Base-by-base conservation (phyloP, 2,888 invertebrate species). In the Parnassius smintheus region DNA sequence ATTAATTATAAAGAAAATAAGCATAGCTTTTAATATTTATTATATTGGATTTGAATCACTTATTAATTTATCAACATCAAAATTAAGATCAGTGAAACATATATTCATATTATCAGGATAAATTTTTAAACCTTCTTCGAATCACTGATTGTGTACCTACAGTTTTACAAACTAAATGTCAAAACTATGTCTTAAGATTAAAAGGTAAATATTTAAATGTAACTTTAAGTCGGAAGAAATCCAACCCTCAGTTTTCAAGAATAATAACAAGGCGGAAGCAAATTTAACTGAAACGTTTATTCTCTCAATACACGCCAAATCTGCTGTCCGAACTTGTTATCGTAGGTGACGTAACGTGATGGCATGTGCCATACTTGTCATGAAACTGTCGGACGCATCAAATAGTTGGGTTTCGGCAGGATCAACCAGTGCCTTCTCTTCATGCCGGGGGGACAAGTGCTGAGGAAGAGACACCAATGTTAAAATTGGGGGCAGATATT, bases 361-460 rank as follows among this genome's bases (percentile, higher is more conserved):
- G 45, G 52, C 35, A 45, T 9, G 51, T 41, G 53, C 25, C 25
- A 44, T 9, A n/a, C 18, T 65, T 48, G 67, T 73, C 68, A 69
- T 62, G 62, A 49, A 22, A 63, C 35, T 58, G 56, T 66, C 64
- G 35, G 46, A 63, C 59, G 54, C 66, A 57, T 45, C 59, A 63
- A 53, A 51, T 52, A 50, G 53, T 54, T 59, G 67, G 63, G 57
- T 44, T 61, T 66, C 66, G 67, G 56, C 67, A 67, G 65, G 68
- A 71, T 73, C 77, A 76, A 74, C 81, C 82, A 83, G 70, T 78
- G 77, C 49, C 80, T 79, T 63, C 83, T 75, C 76, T 81, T 85
- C 77, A 77, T 69, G 64, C 77, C 75, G 56, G 77, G 65, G 65
- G 65, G 76, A 64, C 74, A 73, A 71, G 64, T 73, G 75, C 86